A percentile compares a stretch with the other conserved stretches of the same genome.
Conservation (phyloP, 2,888 invertebrate genomes). For the Neria commutata region DNA sequence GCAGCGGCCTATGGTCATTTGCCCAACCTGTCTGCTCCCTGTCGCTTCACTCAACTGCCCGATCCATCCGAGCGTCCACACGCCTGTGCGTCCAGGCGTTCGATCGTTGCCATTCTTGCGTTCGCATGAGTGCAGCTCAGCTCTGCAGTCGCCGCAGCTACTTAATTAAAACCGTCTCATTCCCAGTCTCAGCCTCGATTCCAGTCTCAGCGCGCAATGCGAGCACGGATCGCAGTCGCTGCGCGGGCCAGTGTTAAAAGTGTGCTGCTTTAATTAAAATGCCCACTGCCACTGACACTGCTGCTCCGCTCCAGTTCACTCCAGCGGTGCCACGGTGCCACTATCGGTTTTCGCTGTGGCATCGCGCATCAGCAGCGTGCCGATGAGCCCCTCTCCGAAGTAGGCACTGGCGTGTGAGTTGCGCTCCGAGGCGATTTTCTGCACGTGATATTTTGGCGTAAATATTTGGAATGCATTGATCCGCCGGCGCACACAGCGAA, state of each 20-base stretch:
- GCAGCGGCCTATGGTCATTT: too few relatives aligned
- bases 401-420: too few relatives aligned
- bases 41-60: neutral
- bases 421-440: neutral
- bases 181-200: neutral
- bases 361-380: conserved; percentile 19
- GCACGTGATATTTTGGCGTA: neutral
- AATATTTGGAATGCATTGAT: too few relatives aligned
- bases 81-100: neutral
- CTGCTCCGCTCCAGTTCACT: too few relatives aligned
- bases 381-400: neutral
- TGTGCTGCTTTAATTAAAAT: conserved; percentile 40
- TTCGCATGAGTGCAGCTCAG: conserved; percentile 19
- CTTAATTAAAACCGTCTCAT: conserved; percentile 15
- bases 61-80: neutral
- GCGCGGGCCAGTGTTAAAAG: conserved; percentile 31
- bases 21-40: conserved; percentile 10
- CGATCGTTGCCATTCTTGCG: conserved; percentile 19
- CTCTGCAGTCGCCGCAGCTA: neutral
- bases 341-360: conserved; percentile 32
- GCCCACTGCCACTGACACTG: too few relatives aligned
- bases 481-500: too few relatives aligned
- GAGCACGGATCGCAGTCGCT: conserved; percentile 17
- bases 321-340: too few relatives aligned
- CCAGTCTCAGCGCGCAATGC: conserved; percentile 17